These are phyloP conservation scores for Etheostoma perlongum DNA, from an alignment of 2,797 vertebrate genomes.

Conservation along the genomic window DNA sequence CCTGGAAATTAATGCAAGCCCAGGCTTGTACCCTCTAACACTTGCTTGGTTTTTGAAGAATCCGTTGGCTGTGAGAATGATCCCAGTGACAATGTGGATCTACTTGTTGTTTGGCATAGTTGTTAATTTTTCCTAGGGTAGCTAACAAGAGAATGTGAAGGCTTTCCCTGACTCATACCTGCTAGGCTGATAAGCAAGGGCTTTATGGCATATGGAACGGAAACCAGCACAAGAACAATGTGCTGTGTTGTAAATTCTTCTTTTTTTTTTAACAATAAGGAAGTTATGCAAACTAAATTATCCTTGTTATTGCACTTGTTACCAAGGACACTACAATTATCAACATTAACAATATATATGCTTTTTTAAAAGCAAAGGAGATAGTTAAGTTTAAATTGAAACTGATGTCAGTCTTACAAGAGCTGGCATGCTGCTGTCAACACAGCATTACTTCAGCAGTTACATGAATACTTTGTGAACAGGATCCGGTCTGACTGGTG, in stretches of 20 bases:
- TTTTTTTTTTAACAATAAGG: not conserved
- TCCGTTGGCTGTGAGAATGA: not conserved
- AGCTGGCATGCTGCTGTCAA: conserved; percentile 7
- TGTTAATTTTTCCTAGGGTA: conserved; percentile 33
- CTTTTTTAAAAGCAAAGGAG: not conserved
- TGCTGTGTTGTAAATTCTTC: not conserved
- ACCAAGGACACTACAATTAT: not conserved
- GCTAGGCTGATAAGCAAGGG: conserved; percentile 56
- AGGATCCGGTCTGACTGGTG: conserved; percentile 68
- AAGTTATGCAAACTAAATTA: not conserved
- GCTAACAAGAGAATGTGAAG: conserved; percentile 59
- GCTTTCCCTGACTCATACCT: conserved; percentile 50
- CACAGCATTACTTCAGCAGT: conserved; percentile 1
- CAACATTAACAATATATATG: not conserved
- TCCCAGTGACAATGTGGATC: not conserved
- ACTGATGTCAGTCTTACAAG: not conserved
- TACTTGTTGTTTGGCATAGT: conserved; percentile 4
- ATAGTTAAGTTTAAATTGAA: not conserved
- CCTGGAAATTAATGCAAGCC: conserved; percentile 60
- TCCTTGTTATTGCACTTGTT: not conserved
- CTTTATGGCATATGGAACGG: conserved; percentile 49
- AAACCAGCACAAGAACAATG: conserved; percentile 1
- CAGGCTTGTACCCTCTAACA: conserved; percentile 52
- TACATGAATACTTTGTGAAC: conserved; percentile 45
- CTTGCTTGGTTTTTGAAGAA: not conserved